Conservation (phyloP, 2,888 invertebrate species). For the Dioctria linearis region DNA sequence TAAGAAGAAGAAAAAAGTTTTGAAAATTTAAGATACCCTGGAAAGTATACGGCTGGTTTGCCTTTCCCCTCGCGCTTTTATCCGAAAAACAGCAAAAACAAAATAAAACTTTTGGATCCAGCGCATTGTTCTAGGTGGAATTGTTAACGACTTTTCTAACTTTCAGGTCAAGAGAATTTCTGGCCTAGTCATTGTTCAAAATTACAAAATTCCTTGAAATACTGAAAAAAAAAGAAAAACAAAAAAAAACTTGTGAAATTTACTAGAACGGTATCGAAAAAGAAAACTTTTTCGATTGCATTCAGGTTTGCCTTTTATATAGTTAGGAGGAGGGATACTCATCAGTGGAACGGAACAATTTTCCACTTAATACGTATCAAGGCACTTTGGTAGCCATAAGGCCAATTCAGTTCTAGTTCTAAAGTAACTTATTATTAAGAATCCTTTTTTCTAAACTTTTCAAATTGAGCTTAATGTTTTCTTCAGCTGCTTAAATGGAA, state of each 20-base stretch:
- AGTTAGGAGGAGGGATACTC: background rate
- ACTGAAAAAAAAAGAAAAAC: background rate
- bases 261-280: conserved; percentile 18
- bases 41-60: too few species aligned
- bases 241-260: conserved; percentile 21
- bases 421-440: background rate
- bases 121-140: conserved; percentile 35
- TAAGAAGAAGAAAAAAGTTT: background rate
- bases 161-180: conserved; percentile 48
- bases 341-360: conserved; percentile 14
- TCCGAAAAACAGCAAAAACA: conserved; percentile 10
- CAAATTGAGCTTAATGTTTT: background rate
- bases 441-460: background rate
- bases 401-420: background rate
- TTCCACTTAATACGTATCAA: conserved; percentile 9
- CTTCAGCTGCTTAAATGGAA: background rate
- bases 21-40: too few species aligned
- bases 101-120: conserved; percentile 2
- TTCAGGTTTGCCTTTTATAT: background rate
- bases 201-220: conserved; percentile 42
- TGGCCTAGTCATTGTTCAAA: conserved; percentile 49
- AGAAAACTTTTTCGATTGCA: conserved; percentile 44
- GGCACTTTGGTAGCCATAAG: background rate
- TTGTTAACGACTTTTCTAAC: conserved; percentile 42
- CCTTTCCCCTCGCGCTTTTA: background rate